Base-by-base conservation (phyloP, 92 coral and sea anemone species). In the Siderastrea radians region DNA sequence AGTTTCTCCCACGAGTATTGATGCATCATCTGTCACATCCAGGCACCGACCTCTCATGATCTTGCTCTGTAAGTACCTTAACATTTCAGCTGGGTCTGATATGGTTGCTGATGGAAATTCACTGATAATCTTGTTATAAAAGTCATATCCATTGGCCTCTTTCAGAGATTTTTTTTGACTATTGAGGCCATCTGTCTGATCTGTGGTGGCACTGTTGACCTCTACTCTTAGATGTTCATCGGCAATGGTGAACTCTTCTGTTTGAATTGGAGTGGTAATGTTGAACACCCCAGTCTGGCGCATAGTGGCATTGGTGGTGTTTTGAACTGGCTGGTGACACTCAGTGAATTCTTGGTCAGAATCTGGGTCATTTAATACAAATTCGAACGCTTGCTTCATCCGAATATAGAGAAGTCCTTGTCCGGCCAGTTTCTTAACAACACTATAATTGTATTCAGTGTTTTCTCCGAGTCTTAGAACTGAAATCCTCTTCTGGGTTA, bases 401-500 rank as follows among this genome's bases (percentile, higher is more conserved):
- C 38, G 38, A 26, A 26, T 59, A 65, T 91, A 94, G 47, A 94
- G 63, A 26, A 85, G 62, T 4, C 98, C 94, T 80, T 94, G 95
- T 8, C 93, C 95, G 49, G 90, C 91, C 63, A 85, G 67, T 58
- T 86, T 93, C 63, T 93, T 93, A 44, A 81, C 78, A 64, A 89
- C 87, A 85, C 48, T 58, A 72, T 80, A 89, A 43, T 81, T 93
- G 83, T 90, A 90, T 58, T 93, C 96, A 14, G 87, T 90, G 43
- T 74, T 86, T 26, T 82, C 80, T 6, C 38, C 93, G 44, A 87
- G 53, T 19, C 81, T 65, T 46, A 90, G 53, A n/a, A 90, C 82
- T 63, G 93, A 85, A 15, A 93, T 78, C 50, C 59, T 92, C 76
- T 92, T 92, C 78, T 85, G 95, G 43, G 90, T 81, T 61, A 75